Percentiles rank a stretch among this genome's conserved stretches.
These are phyloP conservation scores for Sus scrofa DNA, from an alignment of 2,113 vertebrate species.

Conservation along the genomic window DNA sequence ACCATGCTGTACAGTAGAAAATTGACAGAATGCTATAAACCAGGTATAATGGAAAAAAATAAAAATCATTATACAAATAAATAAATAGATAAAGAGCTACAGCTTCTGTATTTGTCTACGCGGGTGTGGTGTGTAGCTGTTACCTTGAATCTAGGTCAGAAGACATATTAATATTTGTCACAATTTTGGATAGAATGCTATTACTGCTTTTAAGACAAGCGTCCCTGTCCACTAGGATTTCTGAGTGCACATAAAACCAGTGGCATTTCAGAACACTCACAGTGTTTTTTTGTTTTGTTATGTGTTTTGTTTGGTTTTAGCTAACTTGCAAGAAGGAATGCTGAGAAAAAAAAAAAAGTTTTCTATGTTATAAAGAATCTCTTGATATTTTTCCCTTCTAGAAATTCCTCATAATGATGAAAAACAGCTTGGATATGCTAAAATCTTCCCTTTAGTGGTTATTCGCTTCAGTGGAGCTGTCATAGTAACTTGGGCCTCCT, in stretches of 20 bases:
- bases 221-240: background rate
- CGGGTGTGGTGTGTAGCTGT: background rate
- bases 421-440: background rate
- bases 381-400: background rate
- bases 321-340: background rate
- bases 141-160: background rate
- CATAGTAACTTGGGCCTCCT: background rate
- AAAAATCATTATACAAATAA: too few species aligned
- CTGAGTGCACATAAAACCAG: background rate
- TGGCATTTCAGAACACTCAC: background rate
- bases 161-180: background rate
- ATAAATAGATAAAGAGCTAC: too few species aligned
- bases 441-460: background rate
- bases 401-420: background rate
- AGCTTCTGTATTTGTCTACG: rapidly evolving
- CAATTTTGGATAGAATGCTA: background rate
- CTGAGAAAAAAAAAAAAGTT: background rate
- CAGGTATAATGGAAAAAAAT: too few species aligned
- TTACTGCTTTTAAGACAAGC: background rate
- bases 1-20: too few species aligned
- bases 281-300: too few species aligned
- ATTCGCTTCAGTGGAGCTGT: background rate
- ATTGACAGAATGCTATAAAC: too few species aligned
- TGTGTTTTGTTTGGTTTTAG: background rate
- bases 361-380: background rate